A percentile compares a stretch with the other conserved stretches of the same genome.
Conservation (phyloP, 2,888 invertebrate genomes). For the Ornithoptera alexandrae region DNA sequence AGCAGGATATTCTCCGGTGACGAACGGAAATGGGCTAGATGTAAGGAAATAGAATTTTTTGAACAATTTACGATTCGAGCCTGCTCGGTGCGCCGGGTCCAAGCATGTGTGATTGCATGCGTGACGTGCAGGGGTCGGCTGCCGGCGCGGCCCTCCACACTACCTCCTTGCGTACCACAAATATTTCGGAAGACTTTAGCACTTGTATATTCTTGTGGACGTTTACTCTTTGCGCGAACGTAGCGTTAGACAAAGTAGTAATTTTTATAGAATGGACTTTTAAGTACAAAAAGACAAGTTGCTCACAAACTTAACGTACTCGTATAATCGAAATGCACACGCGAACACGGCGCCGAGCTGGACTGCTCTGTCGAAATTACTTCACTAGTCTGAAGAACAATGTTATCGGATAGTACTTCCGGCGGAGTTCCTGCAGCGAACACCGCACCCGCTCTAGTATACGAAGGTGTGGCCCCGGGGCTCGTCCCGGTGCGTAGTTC, state of each 20-base stretch:
- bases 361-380: constrained; percentile 26
- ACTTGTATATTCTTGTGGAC: constrained; percentile 31
- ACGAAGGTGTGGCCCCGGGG: constrained; percentile 18
- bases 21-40: constrained; percentile 7
- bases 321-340: constrained; percentile 11
- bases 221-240: constrained; percentile 29
- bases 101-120: constrained; percentile 62
- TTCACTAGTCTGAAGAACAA: constrained; percentile 13
- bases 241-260: constrained; percentile 27
- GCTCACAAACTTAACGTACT: constrained; percentile 10
- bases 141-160: constrained; percentile 55
- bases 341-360: neutral
- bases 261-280: constrained; percentile 22
- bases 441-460: neutral
- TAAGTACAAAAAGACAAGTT: constrained; percentile 25
- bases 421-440: neutral
- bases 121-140: constrained; percentile 47
- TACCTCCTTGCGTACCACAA: constrained; percentile 56
- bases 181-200: constrained; percentile 30
- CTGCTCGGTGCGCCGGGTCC: constrained; percentile 26
- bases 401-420: constrained; percentile 9
- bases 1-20: constrained; percentile 18
- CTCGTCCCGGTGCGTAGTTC: constrained; percentile 29
- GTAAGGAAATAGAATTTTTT: neutral
- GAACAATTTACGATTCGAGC: neutral